Conservation (phyloP, 2,797 vertebrate genomes). For the Hirundo rustica region DNA sequence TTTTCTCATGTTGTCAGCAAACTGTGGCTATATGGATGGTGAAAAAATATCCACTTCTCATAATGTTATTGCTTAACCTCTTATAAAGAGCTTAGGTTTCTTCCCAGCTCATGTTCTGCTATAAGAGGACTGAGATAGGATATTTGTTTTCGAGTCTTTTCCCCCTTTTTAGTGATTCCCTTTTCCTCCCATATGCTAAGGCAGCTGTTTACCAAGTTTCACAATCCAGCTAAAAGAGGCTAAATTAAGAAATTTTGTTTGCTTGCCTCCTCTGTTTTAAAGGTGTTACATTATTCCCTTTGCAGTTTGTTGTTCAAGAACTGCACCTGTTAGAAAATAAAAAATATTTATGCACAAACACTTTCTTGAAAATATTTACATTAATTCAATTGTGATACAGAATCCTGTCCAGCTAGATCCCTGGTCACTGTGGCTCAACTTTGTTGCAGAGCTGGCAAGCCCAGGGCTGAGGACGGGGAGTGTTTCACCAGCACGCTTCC, state of each 20-base stretch:
- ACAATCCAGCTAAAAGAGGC: not conserved
- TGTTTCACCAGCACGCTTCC: not conserved
- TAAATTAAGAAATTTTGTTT: not conserved
- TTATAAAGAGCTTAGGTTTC: not conserved
- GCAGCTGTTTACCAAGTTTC: not conserved
- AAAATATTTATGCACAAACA: not conserved
- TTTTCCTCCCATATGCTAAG: not conserved
- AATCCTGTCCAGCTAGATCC: not conserved
- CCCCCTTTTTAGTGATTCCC: not conserved
- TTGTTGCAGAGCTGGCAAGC: not conserved
- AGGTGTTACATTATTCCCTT: not conserved
- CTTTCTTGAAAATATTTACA: not conserved
- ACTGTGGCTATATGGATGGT: not conserved
- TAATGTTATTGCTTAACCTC: not conserved
- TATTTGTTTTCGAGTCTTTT: not conserved
- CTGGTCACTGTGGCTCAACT: accelerated
- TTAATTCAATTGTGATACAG: not conserved
- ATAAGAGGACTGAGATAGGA: not conserved
- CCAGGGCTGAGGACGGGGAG: not conserved
- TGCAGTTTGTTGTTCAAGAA: not conserved
- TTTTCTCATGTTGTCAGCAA: not conserved
- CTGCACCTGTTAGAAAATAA: not conserved
- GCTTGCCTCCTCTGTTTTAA: not conserved
- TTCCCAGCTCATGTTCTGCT: not conserved
- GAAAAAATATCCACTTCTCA: not conserved